A percentile compares a stretch with the other conserved stretches of the same genome.
phyloP scores from a whole-genome alignment of 2,113 vertebrate genomes.

The Heloderma charlesbogerti region DNA sequence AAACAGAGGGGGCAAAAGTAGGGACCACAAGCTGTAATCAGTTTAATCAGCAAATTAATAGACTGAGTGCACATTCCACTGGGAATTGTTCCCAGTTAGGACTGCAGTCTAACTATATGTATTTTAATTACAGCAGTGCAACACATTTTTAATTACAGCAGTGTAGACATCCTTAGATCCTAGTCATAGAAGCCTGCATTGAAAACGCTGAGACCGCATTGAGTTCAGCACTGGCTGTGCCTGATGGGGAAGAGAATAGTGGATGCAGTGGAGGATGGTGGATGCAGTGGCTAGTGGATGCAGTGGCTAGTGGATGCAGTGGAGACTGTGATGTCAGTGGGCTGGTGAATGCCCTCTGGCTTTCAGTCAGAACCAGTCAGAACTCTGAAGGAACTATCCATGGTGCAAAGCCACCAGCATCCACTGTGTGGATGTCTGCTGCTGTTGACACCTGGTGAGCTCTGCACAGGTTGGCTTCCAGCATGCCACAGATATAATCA shows the following conservation, averaged over 20 bases:
- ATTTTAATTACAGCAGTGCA: neutral
- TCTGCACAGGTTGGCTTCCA: neutral
- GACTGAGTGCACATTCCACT: neutral
- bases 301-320: too few relatives aligned
- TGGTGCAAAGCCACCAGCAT: too few relatives aligned
- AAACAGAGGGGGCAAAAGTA: constrained; percentile 42
- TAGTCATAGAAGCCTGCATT: neutral
- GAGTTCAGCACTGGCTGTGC: neutral
- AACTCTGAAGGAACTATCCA: too few relatives aligned
- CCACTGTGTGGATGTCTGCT: too few relatives aligned
- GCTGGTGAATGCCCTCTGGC: too few relatives aligned
- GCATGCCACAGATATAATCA: neutral
- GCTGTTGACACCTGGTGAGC: too few relatives aligned
- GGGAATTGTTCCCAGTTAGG: neutral
- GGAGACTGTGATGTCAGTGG: too few relatives aligned
- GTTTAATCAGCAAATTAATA: neutral
- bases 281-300: too few relatives aligned
- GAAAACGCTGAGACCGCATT: neutral
- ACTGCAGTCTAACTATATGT: neutral
- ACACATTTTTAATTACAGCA: neutral
- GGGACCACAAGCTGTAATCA: constrained; percentile 1
- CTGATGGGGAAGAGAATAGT: neutral
- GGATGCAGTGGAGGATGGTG: too few relatives aligned
- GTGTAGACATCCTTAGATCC: neutral
- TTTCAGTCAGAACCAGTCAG: too few relatives aligned